Percentiles rank a stretch among this genome's conserved stretches.
These are phyloP conservation scores for Drosophila monieri DNA, from an alignment of 2,888 invertebrate species.

Conservation along the genomic window DNA sequence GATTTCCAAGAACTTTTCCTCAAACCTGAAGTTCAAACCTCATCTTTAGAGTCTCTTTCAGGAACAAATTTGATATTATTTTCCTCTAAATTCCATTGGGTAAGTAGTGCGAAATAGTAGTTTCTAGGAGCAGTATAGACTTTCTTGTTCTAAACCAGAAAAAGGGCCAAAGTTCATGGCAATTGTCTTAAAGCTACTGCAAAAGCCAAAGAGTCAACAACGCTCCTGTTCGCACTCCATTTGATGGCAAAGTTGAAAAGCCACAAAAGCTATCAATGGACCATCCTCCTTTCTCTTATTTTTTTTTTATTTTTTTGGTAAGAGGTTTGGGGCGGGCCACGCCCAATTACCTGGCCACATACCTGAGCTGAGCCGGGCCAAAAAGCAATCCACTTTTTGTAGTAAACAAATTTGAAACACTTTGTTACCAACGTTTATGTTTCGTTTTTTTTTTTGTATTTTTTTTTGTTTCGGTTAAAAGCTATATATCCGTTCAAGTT, in stretches of 20 bases:
- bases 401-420: constrained; percentile 76
- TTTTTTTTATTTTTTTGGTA: neutral
- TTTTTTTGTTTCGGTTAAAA: constrained; percentile 25
- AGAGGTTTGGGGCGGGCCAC: constrained; percentile 31
- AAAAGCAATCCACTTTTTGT: constrained; percentile 65
- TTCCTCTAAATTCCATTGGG: neutral
- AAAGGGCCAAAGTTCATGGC: constrained; percentile 8
- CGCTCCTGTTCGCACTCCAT: constrained; percentile 63
- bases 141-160: neutral
- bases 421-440: constrained; percentile 62
- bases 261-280: constrained; percentile 60
- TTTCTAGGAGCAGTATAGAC: neutral
- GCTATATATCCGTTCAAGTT: constrained; percentile 28
- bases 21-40: no score
- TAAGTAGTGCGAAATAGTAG: neutral
- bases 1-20: no score
- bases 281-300: neutral
- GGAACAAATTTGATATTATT: neutral
- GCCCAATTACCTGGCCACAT: constrained; percentile 59
- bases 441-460: constrained; percentile 10
- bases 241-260: constrained; percentile 51
- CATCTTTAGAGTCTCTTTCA: no score
- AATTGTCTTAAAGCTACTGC: constrained; percentile 7
- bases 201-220: constrained; percentile 21
- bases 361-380: constrained; percentile 39